Base-by-base conservation (phyloP, 2,888 invertebrate species). In the Pantelozetes paolii region DNA sequence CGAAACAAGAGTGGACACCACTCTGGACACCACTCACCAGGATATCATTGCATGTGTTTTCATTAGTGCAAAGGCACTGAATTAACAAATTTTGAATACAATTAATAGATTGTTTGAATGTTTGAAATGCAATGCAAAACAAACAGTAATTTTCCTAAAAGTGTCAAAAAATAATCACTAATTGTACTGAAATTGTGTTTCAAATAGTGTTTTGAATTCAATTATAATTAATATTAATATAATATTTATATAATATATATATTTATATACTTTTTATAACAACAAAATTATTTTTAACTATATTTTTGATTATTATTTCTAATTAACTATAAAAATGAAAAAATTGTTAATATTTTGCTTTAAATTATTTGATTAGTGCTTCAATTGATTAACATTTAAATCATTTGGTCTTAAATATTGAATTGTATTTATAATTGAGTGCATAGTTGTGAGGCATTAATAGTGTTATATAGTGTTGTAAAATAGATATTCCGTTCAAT, bases 31-130 rank as follows among this genome's bases (percentile, higher is more conserved):
- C 36, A 45, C 45, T 45, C 6, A 50, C 23, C 26, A 57, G 20
- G 28, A 30, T 28, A 57, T 28, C 57, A 57, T 57, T 57, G 57
- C 57, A 57, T 57, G 28, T 64, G 64, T n/a, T 36, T 69, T 69
- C 11, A 69, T 45, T 20, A 45, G 69, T 69, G 69, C 69, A 42
- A 64, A 69, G 69, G 69, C 69, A 69, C 69, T 69, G 20, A 5
- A 45, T 30, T 64, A 64, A 57, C 57, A 57, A 57, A 36, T 8
- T 32, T 64, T 28, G 13, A 30, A 20, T 30, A 59, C 20, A 28
- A 30, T 59, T 30, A 30, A 28, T 59, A 59, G 5, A 13, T 9
- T 48, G 5, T 20, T 57, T 8, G 9, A 13, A 30, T 26, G 28
- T 57, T 50, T 64, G 62, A 20, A 64, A 64, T 64, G 59, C 59